Evolutionary conservation across 2,113 vertebrate genomes (phyloP).

Genomic region (Balaeniceps rex): DNA sequence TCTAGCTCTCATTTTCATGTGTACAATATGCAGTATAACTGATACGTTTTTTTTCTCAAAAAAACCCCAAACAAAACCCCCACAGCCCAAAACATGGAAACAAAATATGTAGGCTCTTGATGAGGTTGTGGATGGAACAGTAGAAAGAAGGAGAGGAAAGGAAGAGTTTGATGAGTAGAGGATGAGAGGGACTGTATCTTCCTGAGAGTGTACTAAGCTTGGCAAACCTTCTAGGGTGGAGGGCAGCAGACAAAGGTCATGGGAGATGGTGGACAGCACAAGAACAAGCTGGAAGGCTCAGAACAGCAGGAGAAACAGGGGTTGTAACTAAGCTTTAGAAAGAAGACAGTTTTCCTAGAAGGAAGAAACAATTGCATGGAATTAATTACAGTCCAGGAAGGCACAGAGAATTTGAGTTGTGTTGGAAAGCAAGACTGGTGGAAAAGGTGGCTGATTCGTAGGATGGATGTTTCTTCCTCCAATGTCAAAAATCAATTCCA

Average conservation of each 20-base stretch:
- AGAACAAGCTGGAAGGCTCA: background rate
- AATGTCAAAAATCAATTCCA: background rate
- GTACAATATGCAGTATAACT: accelerated
- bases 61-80: background rate
- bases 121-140: background rate
- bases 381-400: background rate
- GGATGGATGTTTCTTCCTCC: background rate
- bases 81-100: background rate
- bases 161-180: background rate
- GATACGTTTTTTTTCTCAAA: background rate
- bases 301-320: background rate
- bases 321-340: background rate
- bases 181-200: background rate
- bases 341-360: background rate
- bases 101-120: background rate
- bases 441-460: background rate
- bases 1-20: background rate
- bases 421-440: background rate
- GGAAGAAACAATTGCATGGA: background rate
- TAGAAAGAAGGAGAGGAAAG: background rate
- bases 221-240: background rate
- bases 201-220: background rate
- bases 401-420: background rate
- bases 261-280: background rate
- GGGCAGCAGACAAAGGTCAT: background rate